phyloP scores from a whole-genome alignment of 2,797 vertebrate genomes.

The Microctenopoma lineatum region DNA sequence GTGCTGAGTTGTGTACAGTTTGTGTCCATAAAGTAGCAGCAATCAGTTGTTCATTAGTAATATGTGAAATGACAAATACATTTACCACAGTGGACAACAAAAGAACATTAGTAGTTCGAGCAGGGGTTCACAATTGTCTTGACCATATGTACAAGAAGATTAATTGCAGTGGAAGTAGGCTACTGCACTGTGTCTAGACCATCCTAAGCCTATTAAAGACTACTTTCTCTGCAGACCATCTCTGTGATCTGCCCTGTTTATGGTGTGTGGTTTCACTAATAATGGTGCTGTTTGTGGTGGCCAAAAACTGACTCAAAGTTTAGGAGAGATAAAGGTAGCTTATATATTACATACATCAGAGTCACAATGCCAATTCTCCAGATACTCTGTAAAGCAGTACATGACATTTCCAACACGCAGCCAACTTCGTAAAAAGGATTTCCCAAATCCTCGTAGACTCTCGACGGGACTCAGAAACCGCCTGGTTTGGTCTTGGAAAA shows the following conservation, averaged over 20 bases:
- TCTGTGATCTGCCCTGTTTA: constrained; percentile 27
- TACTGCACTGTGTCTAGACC: constrained; percentile 50
- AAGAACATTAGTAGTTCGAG: constrained; percentile 11
- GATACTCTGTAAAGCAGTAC: too few relatives aligned
- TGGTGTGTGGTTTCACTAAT: constrained; percentile 31
- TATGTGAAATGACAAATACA: background rate
- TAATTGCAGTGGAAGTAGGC: constrained; percentile 43
- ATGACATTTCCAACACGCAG: too few relatives aligned
- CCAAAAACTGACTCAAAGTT: constrained; percentile 11
- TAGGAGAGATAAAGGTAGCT: background rate
- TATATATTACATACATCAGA: too few relatives aligned
- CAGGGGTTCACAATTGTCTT: constrained; percentile 11
- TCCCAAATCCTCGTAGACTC: too few relatives aligned
- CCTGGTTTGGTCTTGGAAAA: too few relatives aligned
- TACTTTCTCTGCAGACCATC: constrained; percentile 67
- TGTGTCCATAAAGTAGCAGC: too few relatives aligned
- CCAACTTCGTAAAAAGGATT: too few relatives aligned
- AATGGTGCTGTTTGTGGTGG: constrained; percentile 21
- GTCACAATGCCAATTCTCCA: too few relatives aligned
- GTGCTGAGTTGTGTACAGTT: too few relatives aligned
- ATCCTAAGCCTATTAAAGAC: constrained; percentile 61
- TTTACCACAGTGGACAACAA: background rate
- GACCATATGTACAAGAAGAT: constrained; percentile 49
- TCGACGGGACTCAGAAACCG: too few relatives aligned
- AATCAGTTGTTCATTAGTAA: too few relatives aligned